Conservation (phyloP, 2,797 vertebrate genomes). For the Manis javanica region DNA sequence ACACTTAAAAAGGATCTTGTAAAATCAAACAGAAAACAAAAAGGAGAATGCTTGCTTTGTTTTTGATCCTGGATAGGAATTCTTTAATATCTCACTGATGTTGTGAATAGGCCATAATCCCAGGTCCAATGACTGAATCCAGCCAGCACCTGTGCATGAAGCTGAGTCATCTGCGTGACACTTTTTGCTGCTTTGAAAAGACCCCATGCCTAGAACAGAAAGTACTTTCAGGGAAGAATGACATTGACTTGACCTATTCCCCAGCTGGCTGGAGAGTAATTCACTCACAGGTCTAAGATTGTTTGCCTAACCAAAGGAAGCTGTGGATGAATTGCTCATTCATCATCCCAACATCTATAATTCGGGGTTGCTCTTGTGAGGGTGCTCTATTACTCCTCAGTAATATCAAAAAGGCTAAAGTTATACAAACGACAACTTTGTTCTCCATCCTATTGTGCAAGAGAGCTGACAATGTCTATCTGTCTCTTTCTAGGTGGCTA, state of each 20-base stretch:
- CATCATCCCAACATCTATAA: constrained; percentile 86
- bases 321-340: constrained; percentile 88
- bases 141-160: constrained; percentile 87
- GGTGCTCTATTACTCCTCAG: constrained; percentile 84
- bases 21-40: background rate
- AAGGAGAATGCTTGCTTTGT: constrained; percentile 65
- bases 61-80: constrained; percentile 34
- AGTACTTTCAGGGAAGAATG: constrained; percentile 86
- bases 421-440: constrained; percentile 87
- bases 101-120: constrained; percentile 78
- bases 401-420: constrained; percentile 83
- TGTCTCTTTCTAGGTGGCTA: constrained; percentile 80
- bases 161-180: constrained; percentile 85
- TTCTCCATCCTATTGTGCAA: constrained; percentile 83
- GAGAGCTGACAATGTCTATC: constrained; percentile 83
- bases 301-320: constrained; percentile 86
- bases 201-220: constrained; percentile 84
- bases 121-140: constrained; percentile 84
- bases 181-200: constrained; percentile 85
- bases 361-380: constrained; percentile 85
- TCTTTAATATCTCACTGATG: constrained; percentile 61
- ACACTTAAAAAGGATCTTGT: background rate
- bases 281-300: constrained; percentile 88
- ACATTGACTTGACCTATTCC: constrained; percentile 87
- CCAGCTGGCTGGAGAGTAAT: constrained; percentile 87